Evolutionary conservation across 2,113 vertebrate species (phyloP), one percentile per base, ranked within the genome.

Genomic region (Muscicapa adusta): DNA sequence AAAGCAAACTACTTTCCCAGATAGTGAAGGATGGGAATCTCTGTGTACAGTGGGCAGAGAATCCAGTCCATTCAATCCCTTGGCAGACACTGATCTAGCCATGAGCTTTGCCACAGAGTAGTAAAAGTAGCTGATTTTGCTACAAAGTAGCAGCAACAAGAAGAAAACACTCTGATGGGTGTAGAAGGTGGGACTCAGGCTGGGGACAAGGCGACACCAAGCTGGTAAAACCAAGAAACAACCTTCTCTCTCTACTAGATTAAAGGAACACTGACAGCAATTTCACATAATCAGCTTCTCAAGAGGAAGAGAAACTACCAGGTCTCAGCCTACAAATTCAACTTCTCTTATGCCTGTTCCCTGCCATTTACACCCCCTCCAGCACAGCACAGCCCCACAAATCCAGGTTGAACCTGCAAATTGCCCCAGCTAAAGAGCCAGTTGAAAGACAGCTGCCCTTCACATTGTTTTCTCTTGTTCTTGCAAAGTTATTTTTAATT

Each of bases 1-100:
- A 77, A 85, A 72, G 8, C 24, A 81, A 74, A 60, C 36, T 58
- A 40, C 25, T 82, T 84, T 61, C 40, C 36, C 73, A 85, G n/a
- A 71, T 4, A 85, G 31, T 74, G 11, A 80, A 22, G 36, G 14
- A 71, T 2, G 1, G 26, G 43, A 85, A 81, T 36, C 36, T 81
- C 34, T 51, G n/a, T 4, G 4, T 9, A 48, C 18, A 26, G 24
- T 1, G 8, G 1, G 2, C 43, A 31, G 5, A 78, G 34, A 82
- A 67, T 11, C 8, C 2, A 0, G 5, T 2, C 14, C 1, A 0
- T 53, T 61, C 10, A 1, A 13, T 10, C 8, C 36, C 34, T 54
- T 14, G 38, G 63, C 45, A 42, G 7, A 20, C 18, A 9, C 5
- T 31, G 10, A 18, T 29, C 47, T 50, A 38, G 31, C 38, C 29